Evolutionary conservation across 2,797 vertebrate species (phyloP), one percentile per base, ranked within the genome.

Genomic region (Tangara arthus): DNA sequence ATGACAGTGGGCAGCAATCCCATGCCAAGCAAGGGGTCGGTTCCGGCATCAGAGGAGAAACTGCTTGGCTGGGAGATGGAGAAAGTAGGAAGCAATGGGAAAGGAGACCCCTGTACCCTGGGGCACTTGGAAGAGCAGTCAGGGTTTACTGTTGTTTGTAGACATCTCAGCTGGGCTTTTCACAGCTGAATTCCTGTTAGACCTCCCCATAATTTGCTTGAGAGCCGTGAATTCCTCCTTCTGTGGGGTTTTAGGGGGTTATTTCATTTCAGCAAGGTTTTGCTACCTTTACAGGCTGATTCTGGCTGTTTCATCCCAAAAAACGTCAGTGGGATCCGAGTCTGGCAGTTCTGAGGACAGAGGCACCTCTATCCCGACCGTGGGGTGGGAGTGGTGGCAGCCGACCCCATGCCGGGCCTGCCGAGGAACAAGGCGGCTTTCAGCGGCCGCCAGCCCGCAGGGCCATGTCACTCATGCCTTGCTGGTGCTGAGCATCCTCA

Each of bases 341-440:
- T 75, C 42, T 90, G 80, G 50, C 3, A 1, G 5, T 63, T 34
- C 6, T 0, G 10, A 89, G 85, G 35, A 94, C 92, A 94, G 93
- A 95, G 92, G 82, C 82, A 35, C 10, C 92, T 93, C 94, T 95
- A 92, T 95, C 34, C 59, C 0, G 3, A 61, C 18, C 5, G 47
- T 7, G 73, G 21, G 79, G 63, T 2, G 2, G 87, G 80, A 76
- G 50, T 0, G 1, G 77, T 39, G 63, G 68, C 68, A 52, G 79
- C 76, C 8, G 39, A 86, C 34, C 59, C 72, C 2, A 13, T 2
- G 10, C 46, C 1, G 15, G 46, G 23, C 60, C 56, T 39, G 72
- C n/a, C 0, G 1, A 66, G 69, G 88, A 91, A 94, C 93, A 95
- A 95, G 93, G 88, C 23, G 2, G 82, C 96, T 94, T 95, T 95